Conservation (phyloP, 2,797 vertebrate genomes). For the Amblyraja radiata region DNA sequence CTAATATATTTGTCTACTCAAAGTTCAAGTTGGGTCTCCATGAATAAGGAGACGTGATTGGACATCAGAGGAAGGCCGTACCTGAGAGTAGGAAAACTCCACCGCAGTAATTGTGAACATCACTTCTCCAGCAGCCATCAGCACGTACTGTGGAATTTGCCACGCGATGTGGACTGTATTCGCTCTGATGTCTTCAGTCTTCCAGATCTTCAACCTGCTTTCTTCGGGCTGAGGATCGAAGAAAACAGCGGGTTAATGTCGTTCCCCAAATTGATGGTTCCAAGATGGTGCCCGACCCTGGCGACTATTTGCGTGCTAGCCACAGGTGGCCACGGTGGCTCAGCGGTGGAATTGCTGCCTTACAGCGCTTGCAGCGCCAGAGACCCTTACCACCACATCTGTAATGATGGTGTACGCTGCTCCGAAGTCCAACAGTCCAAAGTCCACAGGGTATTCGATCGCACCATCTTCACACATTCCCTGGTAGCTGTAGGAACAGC, state of each 20-base stretch:
- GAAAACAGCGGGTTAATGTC: neutral
- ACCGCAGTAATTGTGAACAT: conserved; percentile 94
- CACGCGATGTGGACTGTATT: conserved; percentile 78
- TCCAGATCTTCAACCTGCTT: conserved; percentile 41
- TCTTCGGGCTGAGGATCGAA: neutral
- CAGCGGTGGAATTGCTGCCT: no score
- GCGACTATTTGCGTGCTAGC: no score
- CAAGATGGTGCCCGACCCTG: no score
- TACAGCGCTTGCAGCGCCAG: no score
- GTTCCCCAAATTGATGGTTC: neutral
- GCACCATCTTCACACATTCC: conserved; percentile 51
- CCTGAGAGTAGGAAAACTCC: conserved; percentile 96
- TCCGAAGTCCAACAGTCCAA: conserved; percentile 82
- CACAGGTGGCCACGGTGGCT: no score
- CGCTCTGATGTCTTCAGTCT: conserved; percentile 68
- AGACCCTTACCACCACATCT: conserved; percentile 55
- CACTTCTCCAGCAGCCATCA: conserved; percentile 85
- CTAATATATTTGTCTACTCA: neutral
- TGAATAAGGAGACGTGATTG: no score
- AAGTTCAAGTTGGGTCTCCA: neutral
- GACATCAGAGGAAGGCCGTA: conserved; percentile 41
- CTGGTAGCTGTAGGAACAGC: conserved; percentile 56
- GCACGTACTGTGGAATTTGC: conserved; percentile 84
- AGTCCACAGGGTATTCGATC: conserved; percentile 52
- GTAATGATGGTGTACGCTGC: conserved; percentile 74